phyloP scores from a whole-genome alignment of 2,797 vertebrate species.

The Bucorvus abyssinicus region DNA sequence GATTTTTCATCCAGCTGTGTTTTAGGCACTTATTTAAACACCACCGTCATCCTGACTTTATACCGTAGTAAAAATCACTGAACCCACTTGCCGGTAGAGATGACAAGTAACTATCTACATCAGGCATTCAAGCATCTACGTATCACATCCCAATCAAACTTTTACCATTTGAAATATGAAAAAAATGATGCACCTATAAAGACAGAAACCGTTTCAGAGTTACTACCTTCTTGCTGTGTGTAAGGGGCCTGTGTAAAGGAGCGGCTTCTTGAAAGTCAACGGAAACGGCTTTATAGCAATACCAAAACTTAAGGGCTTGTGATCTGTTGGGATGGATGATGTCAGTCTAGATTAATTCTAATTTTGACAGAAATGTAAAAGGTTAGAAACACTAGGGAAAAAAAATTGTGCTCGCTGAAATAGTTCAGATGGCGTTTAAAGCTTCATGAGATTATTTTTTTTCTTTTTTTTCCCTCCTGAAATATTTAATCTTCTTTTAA shows the following conservation, averaged over 20 bases:
- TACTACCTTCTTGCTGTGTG: too few relatives aligned
- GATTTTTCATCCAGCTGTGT: not conserved
- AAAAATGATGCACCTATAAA: not conserved
- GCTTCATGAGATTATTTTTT: not conserved
- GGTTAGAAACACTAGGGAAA: not conserved
- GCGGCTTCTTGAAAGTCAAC: too few relatives aligned
- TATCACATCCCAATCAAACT: not conserved
- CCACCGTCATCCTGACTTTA: not conserved
- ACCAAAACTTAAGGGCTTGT: too few relatives aligned
- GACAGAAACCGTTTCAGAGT: too few relatives aligned
- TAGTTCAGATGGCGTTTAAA: not conserved
- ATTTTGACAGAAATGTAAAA: not conserved
- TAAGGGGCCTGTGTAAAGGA: too few relatives aligned
- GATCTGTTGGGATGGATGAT: not conserved
- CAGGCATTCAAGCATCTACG: not conserved
- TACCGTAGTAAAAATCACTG: not conserved
- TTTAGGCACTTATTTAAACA: not conserved
- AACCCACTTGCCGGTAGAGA: too few relatives aligned
- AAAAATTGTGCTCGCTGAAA: accelerated
- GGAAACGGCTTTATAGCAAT: too few relatives aligned
- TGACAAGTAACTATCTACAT: too few relatives aligned
- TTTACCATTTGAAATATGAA: not conserved
- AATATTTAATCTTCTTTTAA: not conserved
- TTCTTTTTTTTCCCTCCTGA: accelerated
- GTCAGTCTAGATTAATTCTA: not conserved